Evolutionary conservation across 1,140 invertebrate genomes (phyloP), one percentile per base, ranked within the genome.

Genomic region (Heliothis virescens): DNA sequence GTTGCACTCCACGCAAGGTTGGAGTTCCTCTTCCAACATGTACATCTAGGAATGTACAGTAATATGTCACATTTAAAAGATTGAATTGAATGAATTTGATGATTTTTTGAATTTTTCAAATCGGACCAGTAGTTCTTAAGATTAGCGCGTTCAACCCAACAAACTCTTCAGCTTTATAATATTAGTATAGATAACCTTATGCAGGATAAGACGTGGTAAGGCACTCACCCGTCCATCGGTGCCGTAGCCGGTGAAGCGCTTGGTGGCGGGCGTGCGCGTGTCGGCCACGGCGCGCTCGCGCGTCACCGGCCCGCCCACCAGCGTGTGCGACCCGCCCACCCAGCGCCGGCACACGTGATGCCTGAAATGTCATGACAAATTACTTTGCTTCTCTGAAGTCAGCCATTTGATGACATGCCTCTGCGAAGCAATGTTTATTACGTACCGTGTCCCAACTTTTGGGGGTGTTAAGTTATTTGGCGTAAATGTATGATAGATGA

Each of bases 301-400:
- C 29, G 79, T 59, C 1, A 84, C 81, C 34, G 69, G 53, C 2
- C 79, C 85, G n/a, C 83, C 52, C 26, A 90, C 2, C 60, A 91
- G 81, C 3, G 92, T 93, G 87, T 93, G 92, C 12, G 90, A 91
- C 1, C 92, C 92, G 52, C 92, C 92, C 18, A 83, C 85, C 92
- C 92, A 93, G 60, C 92, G 90, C 18, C 81, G 81, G 55, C 90
- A 92, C 1, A 81, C 75, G 76, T 92, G 90, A 1, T 53, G n/a
- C 34, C 87, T 88, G 72, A 5, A 13, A 15, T 7, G 16, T 7
- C 26, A 60, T 9, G 15, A 1, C 63, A 57, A 59, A 21, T 13
- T 12, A 26, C 15, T n/a, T 13, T 12, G 26, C 15, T n/a, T 67
- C 7, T 41, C 9, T 48, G 48, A 78, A 29, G 29, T 15, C 21